Evolutionary conservation across 2,888 invertebrate species (phyloP).

Genomic region (Melanophora roralis): DNA sequence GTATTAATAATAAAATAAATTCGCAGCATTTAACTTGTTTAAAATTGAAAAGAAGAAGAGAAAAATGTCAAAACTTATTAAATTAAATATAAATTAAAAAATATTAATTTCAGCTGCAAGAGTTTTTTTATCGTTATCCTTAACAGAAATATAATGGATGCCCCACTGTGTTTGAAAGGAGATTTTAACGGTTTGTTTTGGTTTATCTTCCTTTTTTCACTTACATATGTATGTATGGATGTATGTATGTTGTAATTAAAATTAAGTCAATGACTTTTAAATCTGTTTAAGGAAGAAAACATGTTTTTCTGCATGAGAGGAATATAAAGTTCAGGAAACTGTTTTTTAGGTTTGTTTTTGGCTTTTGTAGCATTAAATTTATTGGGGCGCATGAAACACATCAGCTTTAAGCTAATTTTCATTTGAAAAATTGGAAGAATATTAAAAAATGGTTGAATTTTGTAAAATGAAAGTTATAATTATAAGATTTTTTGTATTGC

Average conservation of each 20-base stretch:
- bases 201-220: background rate
- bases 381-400: too few species aligned
- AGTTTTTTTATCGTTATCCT: conserved; percentile 37
- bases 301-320: background rate
- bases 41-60: background rate
- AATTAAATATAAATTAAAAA: conserved; percentile 17
- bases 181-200: conserved; percentile 23
- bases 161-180: conserved; percentile 6
- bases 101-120: conserved; percentile 4
- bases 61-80: conserved; percentile 29
- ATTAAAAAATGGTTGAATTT: too few species aligned
- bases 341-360: background rate
- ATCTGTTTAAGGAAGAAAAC: background rate
- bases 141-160: background rate
- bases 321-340: background rate
- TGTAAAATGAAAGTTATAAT: too few species aligned
- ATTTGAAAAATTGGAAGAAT: too few species aligned
- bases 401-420: too few species aligned
- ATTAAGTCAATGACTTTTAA: conserved; percentile 15
- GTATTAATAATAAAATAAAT: background rate
- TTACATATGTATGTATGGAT: background rate
- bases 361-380: too few species aligned
- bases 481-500: too few species aligned
- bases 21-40: background rate
- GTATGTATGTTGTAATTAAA: too few species aligned